A percentile compares a stretch with the other conserved stretches of the same genome.
These are phyloP conservation scores for Holacanthella duospinosa DNA, from an alignment of 2,888 invertebrate genomes.

Conservation along the genomic window DNA sequence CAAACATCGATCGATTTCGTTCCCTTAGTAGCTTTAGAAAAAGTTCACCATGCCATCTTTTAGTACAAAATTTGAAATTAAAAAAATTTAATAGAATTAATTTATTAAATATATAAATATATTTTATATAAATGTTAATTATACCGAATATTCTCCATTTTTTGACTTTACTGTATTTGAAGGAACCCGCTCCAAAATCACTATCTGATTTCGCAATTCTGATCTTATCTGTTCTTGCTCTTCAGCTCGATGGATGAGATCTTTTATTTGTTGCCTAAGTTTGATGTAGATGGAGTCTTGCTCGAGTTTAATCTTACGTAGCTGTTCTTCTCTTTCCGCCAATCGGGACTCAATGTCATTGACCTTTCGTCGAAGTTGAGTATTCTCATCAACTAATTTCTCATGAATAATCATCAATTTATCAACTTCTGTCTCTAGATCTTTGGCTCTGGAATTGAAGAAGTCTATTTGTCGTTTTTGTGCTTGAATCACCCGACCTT, in stretches of 20 bases:
- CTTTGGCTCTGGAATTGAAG: not conserved
- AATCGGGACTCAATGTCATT: not conserved
- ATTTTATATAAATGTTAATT: not conserved
- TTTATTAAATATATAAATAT: not conserved
- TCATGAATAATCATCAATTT: not conserved
- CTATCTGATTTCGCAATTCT: not conserved
- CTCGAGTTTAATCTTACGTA: not conserved
- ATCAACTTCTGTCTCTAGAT: not conserved
- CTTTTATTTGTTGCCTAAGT: not conserved
- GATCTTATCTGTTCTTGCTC: not conserved
- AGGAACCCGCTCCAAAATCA: not conserved
- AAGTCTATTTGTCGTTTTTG: not conserved
- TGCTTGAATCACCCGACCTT: not conserved
- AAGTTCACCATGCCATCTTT: too few relatives aligned
- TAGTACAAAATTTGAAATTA: not conserved
- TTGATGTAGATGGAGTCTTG: not conserved
- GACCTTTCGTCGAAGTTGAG: not conserved
- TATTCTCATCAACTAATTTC: not conserved
- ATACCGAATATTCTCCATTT: too few relatives aligned
- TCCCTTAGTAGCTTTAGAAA: too few relatives aligned
- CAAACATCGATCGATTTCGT: too few relatives aligned
- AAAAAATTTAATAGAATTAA: not conserved
- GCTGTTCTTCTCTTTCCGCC: not conserved
- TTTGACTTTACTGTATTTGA: not conserved
- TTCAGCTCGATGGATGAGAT: not conserved